Conservation (phyloP, 1,140 invertebrate genomes). For the Saccostrea echinata region DNA sequence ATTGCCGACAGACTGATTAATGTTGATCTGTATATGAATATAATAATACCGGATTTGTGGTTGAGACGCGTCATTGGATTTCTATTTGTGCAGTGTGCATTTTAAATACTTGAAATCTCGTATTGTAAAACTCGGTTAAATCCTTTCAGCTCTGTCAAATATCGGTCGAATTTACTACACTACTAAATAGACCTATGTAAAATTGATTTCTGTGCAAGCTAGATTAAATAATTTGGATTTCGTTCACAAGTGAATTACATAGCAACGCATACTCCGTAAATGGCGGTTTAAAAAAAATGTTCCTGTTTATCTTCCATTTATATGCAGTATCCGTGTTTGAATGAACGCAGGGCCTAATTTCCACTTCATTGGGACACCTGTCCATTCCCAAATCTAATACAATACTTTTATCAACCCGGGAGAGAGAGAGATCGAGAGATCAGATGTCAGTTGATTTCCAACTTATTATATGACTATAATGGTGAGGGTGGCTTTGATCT, state of each 20-base stretch:
- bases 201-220: background rate
- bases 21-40: background rate
- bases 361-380: too few relatives aligned
- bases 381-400: too few relatives aligned
- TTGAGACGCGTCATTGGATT: background rate
- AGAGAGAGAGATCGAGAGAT: too few relatives aligned
- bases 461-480: too few relatives aligned
- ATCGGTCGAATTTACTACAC: background rate
- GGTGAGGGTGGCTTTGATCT: too few relatives aligned
- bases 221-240: background rate
- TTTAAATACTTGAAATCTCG: background rate
- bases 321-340: too few relatives aligned
- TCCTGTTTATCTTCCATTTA: too few relatives aligned
- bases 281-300: too few relatives aligned
- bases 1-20: background rate
- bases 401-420: too few relatives aligned
- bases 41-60: background rate
- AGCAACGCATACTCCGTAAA: background rate
- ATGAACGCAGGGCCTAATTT: too few relatives aligned
- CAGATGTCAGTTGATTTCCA: too few relatives aligned
- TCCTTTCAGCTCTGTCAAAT: background rate
- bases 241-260: background rate
- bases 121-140: background rate
- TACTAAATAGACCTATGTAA: background rate
- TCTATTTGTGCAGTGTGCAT: background rate